Base-by-base conservation (phyloP, 92 coral and sea anemone species). In the Parazoanthus atlanticus region DNA sequence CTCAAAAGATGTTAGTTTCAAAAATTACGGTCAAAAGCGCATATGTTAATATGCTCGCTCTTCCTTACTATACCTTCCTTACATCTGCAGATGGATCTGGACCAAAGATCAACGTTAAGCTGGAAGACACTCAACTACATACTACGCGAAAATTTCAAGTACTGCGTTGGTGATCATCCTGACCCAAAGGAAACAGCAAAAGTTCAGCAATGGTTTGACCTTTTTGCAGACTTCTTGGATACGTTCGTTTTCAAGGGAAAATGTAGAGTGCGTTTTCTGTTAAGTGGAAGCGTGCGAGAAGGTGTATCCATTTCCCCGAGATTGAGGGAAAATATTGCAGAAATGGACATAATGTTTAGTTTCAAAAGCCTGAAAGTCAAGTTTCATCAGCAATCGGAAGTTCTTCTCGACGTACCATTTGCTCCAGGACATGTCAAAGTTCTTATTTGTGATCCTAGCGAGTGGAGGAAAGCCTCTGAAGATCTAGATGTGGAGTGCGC, bases 351-450 rank as follows among this genome's bases (percentile, higher is more conserved):
- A 17, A 80, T 80, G 84, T 80, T 80, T 56, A 80, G 84, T 56
- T 80, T 80, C 84, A 80, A 56, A 66, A 26, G 69, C 28, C 72
- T 80, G 15, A 80, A 80, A 30, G 23, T 80, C n/a, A 54, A 80
- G 56, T 54, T 58, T 47, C 64, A 46, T 17, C 70, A 80, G 29
- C 84, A 56, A 56, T 30, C 47, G 21, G 8, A 28, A 19, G 38
- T 54, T 6, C 71, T 80, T 17, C 40, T 80, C 25, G 84, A 80
- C 25, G 84, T 80, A 9, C 84, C 84, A 15, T 80, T 56, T n/a
- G 71, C 84, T 0, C 84, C 84, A 54, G 84, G 84, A 38, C 29
- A 80, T 80, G 71, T 80, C 16, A 80, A 56, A 56, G 71, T 80
- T 29, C 3, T 31, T 54, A 47, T 80, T 6, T 19, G 3, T 21